A percentile compares a stretch with the other conserved stretches of the same genome.
Evolutionary conservation across 53 echinoderm and acorn worm species (phyloP).

Genomic region (Patiria pectinifera): DNA sequence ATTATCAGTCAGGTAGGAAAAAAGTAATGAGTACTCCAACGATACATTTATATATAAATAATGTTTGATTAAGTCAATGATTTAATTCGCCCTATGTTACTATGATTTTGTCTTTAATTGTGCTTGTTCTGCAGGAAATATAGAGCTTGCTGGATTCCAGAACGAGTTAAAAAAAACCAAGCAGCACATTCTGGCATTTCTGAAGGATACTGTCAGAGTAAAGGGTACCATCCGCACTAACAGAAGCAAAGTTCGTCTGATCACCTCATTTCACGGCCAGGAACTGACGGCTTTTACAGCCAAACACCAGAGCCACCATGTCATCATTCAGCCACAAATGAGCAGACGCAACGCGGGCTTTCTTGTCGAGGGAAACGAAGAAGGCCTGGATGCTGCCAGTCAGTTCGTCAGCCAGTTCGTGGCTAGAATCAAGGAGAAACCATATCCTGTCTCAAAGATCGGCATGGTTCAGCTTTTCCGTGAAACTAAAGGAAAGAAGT

Average conservation of each 20-base stretch:
- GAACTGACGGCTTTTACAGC: not conserved
- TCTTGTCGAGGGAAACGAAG: conserved; percentile 2
- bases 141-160: conserved; percentile 43
- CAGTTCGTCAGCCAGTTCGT: not conserved
- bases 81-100: not conserved
- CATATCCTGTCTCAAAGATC: conserved; percentile 30
- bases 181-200: not conserved
- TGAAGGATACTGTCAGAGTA: conserved; percentile 20
- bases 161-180: conserved; percentile 4
- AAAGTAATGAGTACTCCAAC: not conserved
- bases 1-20: not conserved
- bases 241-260: conserved; percentile 12
- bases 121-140: conserved; percentile 18
- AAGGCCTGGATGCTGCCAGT: conserved; percentile 14
- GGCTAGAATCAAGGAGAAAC: not conserved
- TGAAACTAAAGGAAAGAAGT: conserved; percentile 45
- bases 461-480: conserved; percentile 47
- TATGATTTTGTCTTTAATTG: not conserved
- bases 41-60: too few relatives aligned
- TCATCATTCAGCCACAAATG: not conserved
- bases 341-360: conserved; percentile 13
- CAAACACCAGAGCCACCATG: not conserved
- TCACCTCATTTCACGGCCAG: not conserved
- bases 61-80: not conserved
- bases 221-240: not conserved